Evolutionary conservation across 2,797 vertebrate species (phyloP).

Genomic region (Vireo griseus): DNA sequence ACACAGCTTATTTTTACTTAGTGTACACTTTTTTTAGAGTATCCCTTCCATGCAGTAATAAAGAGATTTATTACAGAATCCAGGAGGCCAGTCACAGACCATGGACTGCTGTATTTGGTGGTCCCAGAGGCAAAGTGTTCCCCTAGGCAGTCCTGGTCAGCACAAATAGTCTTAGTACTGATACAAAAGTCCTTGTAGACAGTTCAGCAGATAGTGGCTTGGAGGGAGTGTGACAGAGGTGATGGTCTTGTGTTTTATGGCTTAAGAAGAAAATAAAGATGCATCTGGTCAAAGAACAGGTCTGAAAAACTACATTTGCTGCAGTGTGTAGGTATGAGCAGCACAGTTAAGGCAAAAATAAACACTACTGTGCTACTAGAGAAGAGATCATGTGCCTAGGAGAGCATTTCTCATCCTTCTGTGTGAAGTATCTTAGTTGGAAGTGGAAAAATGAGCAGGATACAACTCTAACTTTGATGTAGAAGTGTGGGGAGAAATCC

Average conservation of each 20-base stretch:
- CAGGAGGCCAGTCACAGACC: neutral
- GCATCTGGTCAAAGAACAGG: neutral
- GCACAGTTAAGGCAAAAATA: neutral
- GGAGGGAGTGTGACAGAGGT: neutral
- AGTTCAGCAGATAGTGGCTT: neutral
- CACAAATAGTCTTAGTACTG: neutral
- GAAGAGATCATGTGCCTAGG: neutral
- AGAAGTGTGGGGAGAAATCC: neutral
- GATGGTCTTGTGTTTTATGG: fast-evolving
- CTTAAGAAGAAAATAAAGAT: neutral
- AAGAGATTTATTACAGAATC: neutral
- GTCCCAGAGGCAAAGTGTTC: neutral
- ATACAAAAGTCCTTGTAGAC: neutral
- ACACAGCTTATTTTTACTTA: slow-evolving; percentile 23
- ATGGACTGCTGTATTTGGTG: neutral
- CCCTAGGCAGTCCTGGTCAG: neutral
- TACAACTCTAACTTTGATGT: neutral
- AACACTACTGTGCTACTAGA: neutral
- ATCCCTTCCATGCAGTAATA: neutral
- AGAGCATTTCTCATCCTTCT: neutral
- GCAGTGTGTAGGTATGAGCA: neutral
- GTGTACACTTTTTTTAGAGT: neutral
- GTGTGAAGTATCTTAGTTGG: neutral
- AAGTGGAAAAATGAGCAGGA: neutral
- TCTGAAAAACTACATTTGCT: neutral